Conservation (phyloP, 2,888 invertebrate species). For the Apamea anceps region DNA sequence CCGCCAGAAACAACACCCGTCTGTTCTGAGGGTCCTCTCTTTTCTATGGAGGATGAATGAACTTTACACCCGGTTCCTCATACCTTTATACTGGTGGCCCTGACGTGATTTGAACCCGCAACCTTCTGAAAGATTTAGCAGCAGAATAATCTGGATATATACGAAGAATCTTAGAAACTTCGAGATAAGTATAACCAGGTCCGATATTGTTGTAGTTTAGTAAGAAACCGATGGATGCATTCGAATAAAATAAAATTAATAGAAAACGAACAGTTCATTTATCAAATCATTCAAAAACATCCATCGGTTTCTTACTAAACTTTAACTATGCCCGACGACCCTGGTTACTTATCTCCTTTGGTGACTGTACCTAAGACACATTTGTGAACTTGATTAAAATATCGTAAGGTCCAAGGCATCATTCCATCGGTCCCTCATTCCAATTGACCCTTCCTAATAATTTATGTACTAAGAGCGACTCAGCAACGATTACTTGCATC, state of each 20-base stretch:
- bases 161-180: background rate
- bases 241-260: too few species aligned
- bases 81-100: conserved; percentile 91
- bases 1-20: too few species aligned
- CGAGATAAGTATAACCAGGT: too few species aligned
- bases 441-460: conserved; percentile 55
- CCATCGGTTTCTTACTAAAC: too few species aligned
- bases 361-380: background rate
- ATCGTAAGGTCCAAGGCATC: background rate
- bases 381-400: conserved; percentile 35
- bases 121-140: conserved; percentile 93
- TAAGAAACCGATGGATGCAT: too few species aligned
- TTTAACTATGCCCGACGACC: too few species aligned
- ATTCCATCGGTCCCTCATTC: conserved; percentile 23
- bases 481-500: conserved; percentile 59
- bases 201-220: too few species aligned
- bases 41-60: background rate
- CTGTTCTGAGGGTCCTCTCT: background rate
- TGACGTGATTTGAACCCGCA: conserved; percentile 99
- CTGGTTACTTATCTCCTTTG: too few species aligned
- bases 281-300: too few species aligned
- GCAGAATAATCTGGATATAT: background rate
- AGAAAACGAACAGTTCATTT: too few species aligned
- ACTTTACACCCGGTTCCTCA: background rate
- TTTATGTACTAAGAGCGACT: conserved; percentile 46